phyloP scores from a whole-genome alignment of 1,140 invertebrate species.

The Apis mellifera region Amel_HAv3.1 CM009938.2:12257001-12257500 shows the following conservation, averaged over 20 bases:
- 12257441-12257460: neutral
- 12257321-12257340: conserved; percentile 41
- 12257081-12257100: too few relatives aligned
- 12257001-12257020: too few relatives aligned
- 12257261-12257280: conserved; percentile 68
- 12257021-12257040: neutral
- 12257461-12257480: conserved; percentile 28
- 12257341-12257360: conserved; percentile 66
- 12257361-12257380: conserved; percentile 55
- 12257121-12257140: conserved; percentile 8
- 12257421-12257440: conserved; percentile 31
- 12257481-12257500: conserved; percentile 57
- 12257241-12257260: conserved; percentile 69
- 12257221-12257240: conserved; percentile 72
- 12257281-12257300: conserved; percentile 63
- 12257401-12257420: too few relatives aligned
- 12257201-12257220: conserved; percentile 73
- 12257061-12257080: too few relatives aligned
- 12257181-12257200: conserved; percentile 53
- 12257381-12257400: neutral
- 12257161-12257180: conserved; percentile 55
- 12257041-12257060: neutral
- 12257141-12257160: too few relatives aligned
- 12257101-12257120: too few relatives aligned
- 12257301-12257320: conserved; percentile 48